Percentiles rank a stretch among this genome's conserved stretches.
These are phyloP conservation scores for Oscheius sp. DNA, from an alignment of 2,888 invertebrate species.

Conservation along the genomic window DNA sequence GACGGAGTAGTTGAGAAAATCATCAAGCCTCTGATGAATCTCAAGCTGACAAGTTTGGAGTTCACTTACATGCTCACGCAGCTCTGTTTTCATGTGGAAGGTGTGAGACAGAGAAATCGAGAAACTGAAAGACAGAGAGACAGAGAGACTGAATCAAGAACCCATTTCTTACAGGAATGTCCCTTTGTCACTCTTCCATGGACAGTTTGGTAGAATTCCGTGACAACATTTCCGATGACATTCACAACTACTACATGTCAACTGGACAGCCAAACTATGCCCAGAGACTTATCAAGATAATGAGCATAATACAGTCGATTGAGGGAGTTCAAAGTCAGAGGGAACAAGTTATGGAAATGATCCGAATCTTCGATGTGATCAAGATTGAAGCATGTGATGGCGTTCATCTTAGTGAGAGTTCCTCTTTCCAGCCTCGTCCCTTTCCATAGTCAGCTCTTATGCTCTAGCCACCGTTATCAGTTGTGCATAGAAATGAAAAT, in stretches of 20 bases:
- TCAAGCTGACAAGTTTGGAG: slow-evolving; percentile 45
- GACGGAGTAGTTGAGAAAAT: slow-evolving; percentile 42
- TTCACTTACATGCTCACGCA: slow-evolving; percentile 51
- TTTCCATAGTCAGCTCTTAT: no score
- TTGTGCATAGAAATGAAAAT: no score
- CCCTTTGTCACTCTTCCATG: slow-evolving; percentile 17
- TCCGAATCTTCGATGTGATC: slow-evolving; percentile 54
- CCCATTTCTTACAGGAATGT: background rate
- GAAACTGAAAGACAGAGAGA: background rate
- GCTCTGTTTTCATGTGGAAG: slow-evolving; percentile 48
- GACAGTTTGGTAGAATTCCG: slow-evolving; percentile 42
- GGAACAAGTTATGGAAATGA: slow-evolving; percentile 50
- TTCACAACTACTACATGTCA: slow-evolving; percentile 49
- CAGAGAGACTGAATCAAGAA: background rate
- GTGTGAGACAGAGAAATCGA: slow-evolving; percentile 13
- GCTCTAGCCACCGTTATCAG: no score
- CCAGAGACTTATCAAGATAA: slow-evolving; percentile 50
- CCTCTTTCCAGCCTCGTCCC: no score
- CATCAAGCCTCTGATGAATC: slow-evolving; percentile 41
- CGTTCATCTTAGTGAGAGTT: background rate
- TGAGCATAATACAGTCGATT: slow-evolving; percentile 50
- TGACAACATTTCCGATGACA: slow-evolving; percentile 45
- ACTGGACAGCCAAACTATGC: slow-evolving; percentile 52
- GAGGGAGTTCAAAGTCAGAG: slow-evolving; percentile 52
- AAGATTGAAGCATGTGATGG: slow-evolving; percentile 50